Evolutionary conservation across 2,888 invertebrate species (phyloP), one percentile per base, ranked within the genome.

Genomic region (Eulithis prunata): DNA sequence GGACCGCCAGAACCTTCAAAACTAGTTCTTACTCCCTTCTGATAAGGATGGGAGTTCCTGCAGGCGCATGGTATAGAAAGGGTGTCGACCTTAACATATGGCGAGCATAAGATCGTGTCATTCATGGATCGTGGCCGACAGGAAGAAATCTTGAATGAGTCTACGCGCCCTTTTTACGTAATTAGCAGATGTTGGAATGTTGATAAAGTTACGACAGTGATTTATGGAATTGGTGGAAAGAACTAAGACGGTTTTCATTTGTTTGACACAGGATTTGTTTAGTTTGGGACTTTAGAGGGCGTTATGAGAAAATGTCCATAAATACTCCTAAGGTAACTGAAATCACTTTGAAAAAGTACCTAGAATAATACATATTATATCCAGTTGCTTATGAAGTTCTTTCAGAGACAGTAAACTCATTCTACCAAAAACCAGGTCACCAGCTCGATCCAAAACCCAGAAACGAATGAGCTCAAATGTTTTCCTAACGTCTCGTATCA

Each of bases 61-160:
- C 41, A 65, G 5, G 21, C 13, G 14, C 8, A 1, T 41, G 38
- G 58, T 65, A 45, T 51, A 47, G 14, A 71, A 71, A 75, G 75
- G 75, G 71, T 73, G 74, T 74, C 75, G 76, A 76, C 76, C 76
- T 73, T 66, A 69, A 69, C 76, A 76, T 75, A 71, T 75, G 76
- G 70, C 60, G 58, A 32, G 64, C 76, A 75, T 71, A 72, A 57
- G 58, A 64, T 59, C 59, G 69, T 71, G 74, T 71, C 74, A 74
- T 73, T 71, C 73, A 73, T 64, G 64, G 54, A 45, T 62, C 57
- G 61, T 41, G 41, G 55, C 49, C 54, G 62, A 21, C 62, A 49
- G 68, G 64, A 64, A 61, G 64, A 68, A 57, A 51, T 68, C 57
- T 55, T 68, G 64, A 64, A 68, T 62, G 68, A 57, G 38, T 14